Conservation (phyloP, 2,888 invertebrate genomes). For the Agrochola lota region DNA sequence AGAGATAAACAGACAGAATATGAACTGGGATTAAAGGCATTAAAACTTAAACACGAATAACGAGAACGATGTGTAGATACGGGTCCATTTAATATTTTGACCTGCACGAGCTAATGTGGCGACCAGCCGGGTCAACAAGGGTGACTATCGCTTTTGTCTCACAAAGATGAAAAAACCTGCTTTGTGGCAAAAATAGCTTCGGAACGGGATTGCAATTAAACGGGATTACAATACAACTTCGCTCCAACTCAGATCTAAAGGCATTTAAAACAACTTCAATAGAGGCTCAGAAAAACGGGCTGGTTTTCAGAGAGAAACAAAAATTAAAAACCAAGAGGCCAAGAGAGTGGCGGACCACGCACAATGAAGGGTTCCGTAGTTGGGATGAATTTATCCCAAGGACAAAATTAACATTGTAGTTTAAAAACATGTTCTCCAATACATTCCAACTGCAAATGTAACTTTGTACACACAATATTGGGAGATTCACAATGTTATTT, state of each 20-base stretch:
- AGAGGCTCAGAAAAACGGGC: neutral
- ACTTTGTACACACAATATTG: too few species aligned
- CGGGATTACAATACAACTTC: conserved; percentile 15
- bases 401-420: too few species aligned
- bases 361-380: too few species aligned
- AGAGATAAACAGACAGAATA: neutral
- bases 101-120: conserved; percentile 5
- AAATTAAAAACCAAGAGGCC: neutral
- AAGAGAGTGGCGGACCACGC: too few species aligned
- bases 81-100: conserved; percentile 8
- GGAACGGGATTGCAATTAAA: conserved; percentile 34
- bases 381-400: too few species aligned
- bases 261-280: conserved; percentile 11
- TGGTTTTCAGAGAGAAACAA: neutral
- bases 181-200: conserved; percentile 15
- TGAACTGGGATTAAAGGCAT: neutral
- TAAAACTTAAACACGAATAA: conserved; percentile 20
- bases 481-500: too few species aligned
- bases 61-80: conserved; percentile 9
- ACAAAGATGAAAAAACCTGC: conserved; percentile 12
- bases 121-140: neutral
- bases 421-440: too few species aligned
- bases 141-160: conserved; percentile 34
- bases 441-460: too few species aligned
- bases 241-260: conserved; percentile 9